Conservation (phyloP, 2,797 vertebrate genomes). For the Enteromius mattozi region DNA sequence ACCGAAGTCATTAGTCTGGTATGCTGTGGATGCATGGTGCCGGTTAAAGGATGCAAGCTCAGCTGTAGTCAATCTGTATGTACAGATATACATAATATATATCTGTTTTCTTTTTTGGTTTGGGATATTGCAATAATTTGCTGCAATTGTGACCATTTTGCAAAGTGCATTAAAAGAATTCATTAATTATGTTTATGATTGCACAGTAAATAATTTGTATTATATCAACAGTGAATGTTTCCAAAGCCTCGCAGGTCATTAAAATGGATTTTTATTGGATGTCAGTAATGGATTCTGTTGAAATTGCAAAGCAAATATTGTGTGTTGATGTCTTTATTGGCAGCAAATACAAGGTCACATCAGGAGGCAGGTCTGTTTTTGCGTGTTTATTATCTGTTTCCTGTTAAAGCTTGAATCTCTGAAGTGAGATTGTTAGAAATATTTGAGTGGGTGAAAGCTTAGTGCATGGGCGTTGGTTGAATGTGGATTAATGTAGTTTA, state of each 20-base stretch:
- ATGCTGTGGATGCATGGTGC: constrained; percentile 29
- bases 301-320: background rate
- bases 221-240: background rate
- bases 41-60: constrained; percentile 12
- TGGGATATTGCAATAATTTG: background rate
- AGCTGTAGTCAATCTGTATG: constrained; percentile 11
- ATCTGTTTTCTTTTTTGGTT: background rate
- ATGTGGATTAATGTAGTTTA: constrained; percentile 26
- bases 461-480: background rate
- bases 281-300: background rate
- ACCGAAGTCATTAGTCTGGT: constrained; percentile 10
- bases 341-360: background rate
- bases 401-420: constrained; percentile 19
- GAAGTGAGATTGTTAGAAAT: constrained; percentile 13
- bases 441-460: background rate
- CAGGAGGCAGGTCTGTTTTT: constrained; percentile 10
- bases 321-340: constrained; percentile 21
- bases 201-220: background rate
- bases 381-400: constrained; percentile 6
- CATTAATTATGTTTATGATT: background rate
- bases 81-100: background rate
- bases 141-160: background rate
- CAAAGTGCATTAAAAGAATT: background rate
- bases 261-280: constrained; percentile 11
- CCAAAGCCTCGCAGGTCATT: background rate